Evolutionary conservation across 2,888 invertebrate genomes (phyloP), one percentile per base, ranked within the genome.

Genomic region (Hyalella azteca): DNA sequence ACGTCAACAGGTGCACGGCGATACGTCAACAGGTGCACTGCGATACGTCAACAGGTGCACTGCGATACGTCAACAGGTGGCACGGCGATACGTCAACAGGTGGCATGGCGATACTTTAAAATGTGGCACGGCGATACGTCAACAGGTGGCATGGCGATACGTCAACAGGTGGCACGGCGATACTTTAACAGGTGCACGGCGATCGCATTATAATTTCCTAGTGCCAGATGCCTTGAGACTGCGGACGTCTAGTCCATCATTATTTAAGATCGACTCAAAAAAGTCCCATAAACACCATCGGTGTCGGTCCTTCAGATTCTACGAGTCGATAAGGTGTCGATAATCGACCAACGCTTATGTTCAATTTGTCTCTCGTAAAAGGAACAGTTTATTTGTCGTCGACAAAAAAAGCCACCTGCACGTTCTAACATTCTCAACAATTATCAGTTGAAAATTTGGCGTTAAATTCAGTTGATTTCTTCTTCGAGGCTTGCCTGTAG

Each of bases 21-120:
- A n/a, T n/a, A n/a, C n/a, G n/a, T n/a, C n/a, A n/a, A n/a, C n/a
- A n/a, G n/a, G n/a, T n/a, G n/a, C n/a, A n/a, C n/a, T n/a, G n/a
- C n/a, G n/a, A n/a, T n/a, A n/a, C n/a, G n/a, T n/a, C n/a, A n/a
- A n/a, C n/a, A n/a, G n/a, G n/a, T n/a, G n/a, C n/a, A n/a, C n/a
- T n/a, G n/a, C n/a, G n/a, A n/a, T n/a, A n/a, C 66, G 66, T 66
- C 36, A 22, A 66, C 66, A 66, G 66, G 66, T 66, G 66, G n/a
- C n/a, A n/a, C n/a, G n/a, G n/a, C n/a, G n/a, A n/a, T n/a, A n/a
- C n/a, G n/a, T n/a, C n/a, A n/a, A n/a, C n/a, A n/a, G n/a, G n/a
- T n/a, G 66, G n/a, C n/a, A n/a, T n/a, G n/a, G n/a, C n/a, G n/a
- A n/a, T 19, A n/a, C n/a, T n/a, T n/a, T n/a, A n/a, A n/a, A n/a